Conservation (phyloP, 2,888 invertebrate species). For the Ctena decussata region DNA sequence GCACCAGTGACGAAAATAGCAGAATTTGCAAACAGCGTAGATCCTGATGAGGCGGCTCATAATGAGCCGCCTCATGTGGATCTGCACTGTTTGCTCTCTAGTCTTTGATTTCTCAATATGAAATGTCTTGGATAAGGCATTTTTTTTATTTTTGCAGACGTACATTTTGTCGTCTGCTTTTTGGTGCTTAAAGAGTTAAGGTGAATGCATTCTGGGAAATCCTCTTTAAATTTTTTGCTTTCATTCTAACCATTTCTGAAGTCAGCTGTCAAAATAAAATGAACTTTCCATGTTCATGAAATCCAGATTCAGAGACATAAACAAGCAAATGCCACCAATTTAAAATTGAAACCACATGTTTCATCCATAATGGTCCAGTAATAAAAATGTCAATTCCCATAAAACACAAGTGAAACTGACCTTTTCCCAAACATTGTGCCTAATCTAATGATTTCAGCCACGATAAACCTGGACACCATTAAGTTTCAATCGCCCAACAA, state of each 20-base stretch:
- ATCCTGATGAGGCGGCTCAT: too few species aligned
- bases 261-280: constrained; percentile 5
- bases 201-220: background rate
- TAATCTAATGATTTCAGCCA: constrained; percentile 10
- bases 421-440: background rate
- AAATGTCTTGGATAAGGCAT: too few species aligned
- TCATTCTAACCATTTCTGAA: background rate
- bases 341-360: constrained; percentile 21
- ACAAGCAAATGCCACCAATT: constrained; percentile 1
- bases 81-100: too few species aligned
- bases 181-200: background rate
- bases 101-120: too few species aligned
- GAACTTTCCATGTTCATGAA: constrained; percentile 12
- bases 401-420: constrained; percentile 12
- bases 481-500: constrained; percentile 14
- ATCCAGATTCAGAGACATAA: background rate
- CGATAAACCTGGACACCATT: constrained; percentile 32
- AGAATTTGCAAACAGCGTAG: too few species aligned
- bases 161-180: too few species aligned
- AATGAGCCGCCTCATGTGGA: too few species aligned
- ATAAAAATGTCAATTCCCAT: constrained; percentile 24
- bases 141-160: too few species aligned
- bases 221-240: background rate
- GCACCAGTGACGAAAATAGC: too few species aligned
- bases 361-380: constrained; percentile 13